Evolutionary conservation across 2,888 invertebrate genomes (phyloP).

Genomic region (Gryllus longicercus): DNA sequence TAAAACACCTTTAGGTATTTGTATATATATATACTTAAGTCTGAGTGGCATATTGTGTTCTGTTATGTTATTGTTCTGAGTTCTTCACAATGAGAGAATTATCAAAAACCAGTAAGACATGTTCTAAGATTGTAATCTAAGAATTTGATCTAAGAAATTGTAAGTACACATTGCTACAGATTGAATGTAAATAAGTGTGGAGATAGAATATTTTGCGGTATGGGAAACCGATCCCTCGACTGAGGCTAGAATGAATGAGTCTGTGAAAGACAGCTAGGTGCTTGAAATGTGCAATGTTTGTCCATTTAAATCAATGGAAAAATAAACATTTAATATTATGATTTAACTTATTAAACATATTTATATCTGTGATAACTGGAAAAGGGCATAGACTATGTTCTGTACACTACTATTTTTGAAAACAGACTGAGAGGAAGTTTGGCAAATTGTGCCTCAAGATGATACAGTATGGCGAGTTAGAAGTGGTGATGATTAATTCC

Average conservation of each 20-base stretch:
- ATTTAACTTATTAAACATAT: slow-evolving; percentile 21
- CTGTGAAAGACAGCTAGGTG: neutral
- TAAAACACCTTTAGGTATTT: neutral
- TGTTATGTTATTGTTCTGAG: neutral
- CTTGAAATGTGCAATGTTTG: neutral
- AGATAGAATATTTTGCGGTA: neutral
- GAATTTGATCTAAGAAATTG: neutral
- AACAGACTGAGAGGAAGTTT: neutral
- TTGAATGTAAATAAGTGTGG: neutral
- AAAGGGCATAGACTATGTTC: slow-evolving; percentile 1
- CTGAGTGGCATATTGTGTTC: neutral
- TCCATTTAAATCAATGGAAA: slow-evolving; percentile 2
- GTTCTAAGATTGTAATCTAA: neutral
- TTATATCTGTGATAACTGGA: slow-evolving; percentile 30
- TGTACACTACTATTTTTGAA: slow-evolving; percentile 17
- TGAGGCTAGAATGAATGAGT: neutral
- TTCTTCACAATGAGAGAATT: neutral
- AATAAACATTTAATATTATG: neutral
- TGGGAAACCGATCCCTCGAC: neutral
- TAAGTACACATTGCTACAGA: neutral
- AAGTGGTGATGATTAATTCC: neutral
- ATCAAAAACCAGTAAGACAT: neutral
- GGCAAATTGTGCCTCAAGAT: neutral
- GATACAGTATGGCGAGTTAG: neutral
- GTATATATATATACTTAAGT: neutral